phyloP scores from a whole-genome alignment of 2,113 vertebrate genomes.

The Neoarius graeffei region DNA sequence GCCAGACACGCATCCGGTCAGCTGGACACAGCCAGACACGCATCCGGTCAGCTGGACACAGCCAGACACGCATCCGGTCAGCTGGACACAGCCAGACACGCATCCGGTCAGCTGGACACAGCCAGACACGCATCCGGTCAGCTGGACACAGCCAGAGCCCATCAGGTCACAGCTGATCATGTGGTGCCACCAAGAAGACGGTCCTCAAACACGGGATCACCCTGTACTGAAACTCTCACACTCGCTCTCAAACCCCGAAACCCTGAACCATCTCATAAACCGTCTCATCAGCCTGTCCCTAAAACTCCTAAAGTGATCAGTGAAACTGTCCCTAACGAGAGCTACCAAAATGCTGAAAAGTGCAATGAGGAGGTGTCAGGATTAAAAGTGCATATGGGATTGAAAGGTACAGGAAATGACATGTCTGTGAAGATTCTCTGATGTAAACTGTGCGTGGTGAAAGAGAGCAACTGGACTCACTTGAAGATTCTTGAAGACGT shows the following conservation, averaged over 20 bases:
- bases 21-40: neutral
- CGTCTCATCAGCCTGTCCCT: neutral
- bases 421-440: too few species aligned
- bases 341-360: slow-evolving; percentile 14
- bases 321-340: slow-evolving; percentile 29
- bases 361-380: slow-evolving; percentile 35
- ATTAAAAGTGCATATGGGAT: slow-evolving; percentile 23
- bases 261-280: neutral
- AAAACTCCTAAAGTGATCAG: too few species aligned
- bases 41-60: neutral
- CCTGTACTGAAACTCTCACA: neutral
- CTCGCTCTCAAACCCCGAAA: slow-evolving; percentile 22
- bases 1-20: neutral
- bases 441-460: too few species aligned
- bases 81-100: neutral
- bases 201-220: slow-evolving; percentile 30
- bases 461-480: too few species aligned
- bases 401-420: slow-evolving; percentile 40
- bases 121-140: neutral
- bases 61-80: neutral
- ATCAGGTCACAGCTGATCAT: neutral
- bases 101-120: neutral
- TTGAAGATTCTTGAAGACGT: too few species aligned
- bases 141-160: neutral
- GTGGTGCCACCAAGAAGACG: slow-evolving; percentile 8